phyloP scores from a whole-genome alignment of 2,113 vertebrate genomes.

The Takifugu bimaculatus region DNA sequence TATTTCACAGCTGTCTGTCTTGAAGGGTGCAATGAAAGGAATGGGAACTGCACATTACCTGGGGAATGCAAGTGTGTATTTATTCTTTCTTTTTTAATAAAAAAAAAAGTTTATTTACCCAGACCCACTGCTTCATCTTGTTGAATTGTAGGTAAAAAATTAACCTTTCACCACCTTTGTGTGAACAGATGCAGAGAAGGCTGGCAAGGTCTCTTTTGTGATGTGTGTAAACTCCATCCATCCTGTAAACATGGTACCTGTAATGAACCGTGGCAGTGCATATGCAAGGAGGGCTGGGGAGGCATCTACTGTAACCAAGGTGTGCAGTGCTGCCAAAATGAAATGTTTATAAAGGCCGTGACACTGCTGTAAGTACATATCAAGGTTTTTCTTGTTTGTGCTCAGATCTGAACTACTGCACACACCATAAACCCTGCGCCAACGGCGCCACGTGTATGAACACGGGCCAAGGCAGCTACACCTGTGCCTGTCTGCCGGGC shows the following conservation, averaged over 20 bases:
- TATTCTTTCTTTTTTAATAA: background rate
- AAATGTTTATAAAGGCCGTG: background rate
- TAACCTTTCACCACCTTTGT: background rate
- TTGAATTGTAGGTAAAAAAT: background rate
- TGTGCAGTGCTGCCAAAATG: slow-evolving; percentile 52
- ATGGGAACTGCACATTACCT: slow-evolving; percentile 88
- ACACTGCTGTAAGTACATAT: background rate
- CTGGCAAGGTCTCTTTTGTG: slow-evolving; percentile 91
- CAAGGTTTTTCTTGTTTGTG: slow-evolving; percentile 35
- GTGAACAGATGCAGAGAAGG: slow-evolving; percentile 86
- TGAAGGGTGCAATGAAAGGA: slow-evolving; percentile 87
- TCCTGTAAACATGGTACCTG: slow-evolving; percentile 96
- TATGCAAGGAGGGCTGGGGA: slow-evolving; percentile 96
- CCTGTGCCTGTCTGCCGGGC: slow-evolving; percentile 88
- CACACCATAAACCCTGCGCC: slow-evolving; percentile 91
- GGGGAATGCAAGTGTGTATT: slow-evolving; percentile 93
- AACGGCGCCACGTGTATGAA: slow-evolving; percentile 96
- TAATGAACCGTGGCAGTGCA: slow-evolving; percentile 85
- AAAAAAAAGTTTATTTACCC: background rate
- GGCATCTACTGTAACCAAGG: slow-evolving; percentile 97
- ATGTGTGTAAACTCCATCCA: slow-evolving; percentile 88
- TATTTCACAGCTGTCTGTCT: slow-evolving; percentile 86
- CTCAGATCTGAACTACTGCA: slow-evolving; percentile 98
- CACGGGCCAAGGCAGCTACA: slow-evolving; percentile 94
- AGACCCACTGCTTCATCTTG: background rate